phyloP scores from a whole-genome alignment of 1,140 invertebrate genomes.

The Zaprionus kolodkinae region DNA sequence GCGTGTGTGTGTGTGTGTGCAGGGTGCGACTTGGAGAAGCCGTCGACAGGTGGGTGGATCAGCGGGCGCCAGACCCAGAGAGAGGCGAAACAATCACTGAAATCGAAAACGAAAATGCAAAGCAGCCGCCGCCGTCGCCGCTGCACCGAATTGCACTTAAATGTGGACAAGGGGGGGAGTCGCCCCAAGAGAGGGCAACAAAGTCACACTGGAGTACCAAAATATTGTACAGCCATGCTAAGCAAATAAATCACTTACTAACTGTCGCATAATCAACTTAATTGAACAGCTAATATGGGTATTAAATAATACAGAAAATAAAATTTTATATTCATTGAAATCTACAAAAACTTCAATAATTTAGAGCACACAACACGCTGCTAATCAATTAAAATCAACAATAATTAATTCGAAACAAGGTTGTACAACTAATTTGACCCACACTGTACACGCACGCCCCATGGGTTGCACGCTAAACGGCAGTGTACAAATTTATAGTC shows the following conservation, averaged over 20 bases:
- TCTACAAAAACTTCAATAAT: slow-evolving; percentile 9
- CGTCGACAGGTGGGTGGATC: slow-evolving; percentile 52
- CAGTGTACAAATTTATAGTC: slow-evolving; percentile 54
- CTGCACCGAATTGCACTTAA: slow-evolving; percentile 25
- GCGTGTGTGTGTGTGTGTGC: background rate
- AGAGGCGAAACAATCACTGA: slow-evolving; percentile 41
- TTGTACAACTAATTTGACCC: slow-evolving; percentile 55
- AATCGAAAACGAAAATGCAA: slow-evolving; percentile 56
- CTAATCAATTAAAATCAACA: slow-evolving; percentile 14
- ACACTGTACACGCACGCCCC: slow-evolving; percentile 62
- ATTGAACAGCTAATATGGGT: background rate
- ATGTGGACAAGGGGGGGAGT: background rate
- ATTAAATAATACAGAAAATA: background rate
- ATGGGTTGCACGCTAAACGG: slow-evolving; percentile 45
- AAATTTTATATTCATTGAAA: background rate
- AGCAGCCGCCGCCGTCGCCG: too few species aligned
- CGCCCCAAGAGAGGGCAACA: background rate
- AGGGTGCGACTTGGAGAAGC: slow-evolving; percentile 9
- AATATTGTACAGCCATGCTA: slow-evolving; percentile 16
- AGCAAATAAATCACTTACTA: background rate
- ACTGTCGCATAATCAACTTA: background rate
- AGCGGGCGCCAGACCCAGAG: slow-evolving; percentile 10
- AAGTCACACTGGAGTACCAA: slow-evolving; percentile 10
- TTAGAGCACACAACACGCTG: slow-evolving; percentile 1
- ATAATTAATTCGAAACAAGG: slow-evolving; percentile 1